Evolutionary conservation across 53 echinoderm and acorn worm species (phyloP).

Genomic region (Apostichopus leukothele): DNA sequence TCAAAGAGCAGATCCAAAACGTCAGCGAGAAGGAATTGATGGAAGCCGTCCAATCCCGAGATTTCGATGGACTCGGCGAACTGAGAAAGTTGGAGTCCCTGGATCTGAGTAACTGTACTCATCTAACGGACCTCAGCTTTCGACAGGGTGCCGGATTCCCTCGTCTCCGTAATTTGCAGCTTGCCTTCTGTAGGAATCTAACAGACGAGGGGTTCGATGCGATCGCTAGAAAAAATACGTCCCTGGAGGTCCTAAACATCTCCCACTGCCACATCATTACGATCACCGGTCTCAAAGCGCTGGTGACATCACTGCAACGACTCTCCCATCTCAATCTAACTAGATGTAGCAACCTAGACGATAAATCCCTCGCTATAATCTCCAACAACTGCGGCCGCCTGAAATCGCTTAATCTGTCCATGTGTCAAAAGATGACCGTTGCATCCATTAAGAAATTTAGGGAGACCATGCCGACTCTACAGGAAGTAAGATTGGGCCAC

Average conservation of each 20-base stretch:
- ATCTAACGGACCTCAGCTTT: constrained; percentile 84
- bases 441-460: constrained; percentile 8
- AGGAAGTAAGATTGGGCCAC: constrained; percentile 30
- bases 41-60: constrained; percentile 47
- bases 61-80: constrained; percentile 49
- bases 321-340: constrained; percentile 72
- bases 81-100: constrained; percentile 69
- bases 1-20: constrained; percentile 69
- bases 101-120: constrained; percentile 75
- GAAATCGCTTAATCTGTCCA: constrained; percentile 38
- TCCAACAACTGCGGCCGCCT: constrained; percentile 55
- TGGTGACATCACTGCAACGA: constrained; percentile 46
- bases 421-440: constrained; percentile 22
- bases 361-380: constrained; percentile 51
- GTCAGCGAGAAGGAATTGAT: constrained; percentile 64
- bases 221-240: constrained; percentile 63
- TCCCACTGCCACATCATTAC: constrained; percentile 80
- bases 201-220: constrained; percentile 70
- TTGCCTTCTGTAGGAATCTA: constrained; percentile 85
- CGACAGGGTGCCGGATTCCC: constrained; percentile 64
- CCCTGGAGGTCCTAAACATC: constrained; percentile 69
- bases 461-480: constrained; percentile 22
- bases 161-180: constrained; percentile 64
- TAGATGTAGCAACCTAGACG: constrained; percentile 70
- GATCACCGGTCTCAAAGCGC: constrained; percentile 49